phyloP scores from a whole-genome alignment of 2,888 invertebrate genomes.

The Oscheius myriophilus region DNA sequence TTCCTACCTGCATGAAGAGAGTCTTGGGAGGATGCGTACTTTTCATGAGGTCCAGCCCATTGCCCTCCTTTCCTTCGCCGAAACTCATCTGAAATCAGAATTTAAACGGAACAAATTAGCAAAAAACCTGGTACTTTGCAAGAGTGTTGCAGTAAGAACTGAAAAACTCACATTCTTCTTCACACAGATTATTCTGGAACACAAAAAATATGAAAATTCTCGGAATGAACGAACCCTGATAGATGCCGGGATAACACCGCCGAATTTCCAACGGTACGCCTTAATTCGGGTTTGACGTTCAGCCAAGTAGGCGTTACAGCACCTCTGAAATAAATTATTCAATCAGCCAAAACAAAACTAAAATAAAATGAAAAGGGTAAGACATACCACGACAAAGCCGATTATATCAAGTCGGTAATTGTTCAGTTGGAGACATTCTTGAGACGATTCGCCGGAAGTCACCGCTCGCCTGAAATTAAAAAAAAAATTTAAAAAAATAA shows the following conservation, averaged over 20 bases:
- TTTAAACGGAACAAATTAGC: neutral
- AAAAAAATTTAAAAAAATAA: conserved; percentile 2
- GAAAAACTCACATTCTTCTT: conserved; percentile 80
- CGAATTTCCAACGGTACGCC: conserved; percentile 93
- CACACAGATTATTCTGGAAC: conserved; percentile 60
- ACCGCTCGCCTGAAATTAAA: conserved; percentile 33
- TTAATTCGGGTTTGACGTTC: conserved; percentile 84
- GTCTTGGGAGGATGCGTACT: conserved; percentile 78
- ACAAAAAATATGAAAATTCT: conserved; percentile 4
- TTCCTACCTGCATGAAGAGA: conserved; percentile 50
- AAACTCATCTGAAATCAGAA: conserved; percentile 1
- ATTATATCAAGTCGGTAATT: conserved; percentile 19
- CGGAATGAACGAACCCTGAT: conserved; percentile 76
- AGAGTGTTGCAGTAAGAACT: conserved; percentile 79
- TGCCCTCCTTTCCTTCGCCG: neutral
- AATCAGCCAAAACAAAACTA: no score
- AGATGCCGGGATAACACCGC: conserved; percentile 88
- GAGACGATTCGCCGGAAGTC: conserved; percentile 10
- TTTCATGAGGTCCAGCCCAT: conserved; percentile 32
- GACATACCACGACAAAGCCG: conserved; percentile 16
- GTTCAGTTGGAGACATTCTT: conserved; percentile 19
- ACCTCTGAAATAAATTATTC: conserved; percentile 76
- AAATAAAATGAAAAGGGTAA: neutral
- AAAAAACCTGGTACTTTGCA: conserved; percentile 39
- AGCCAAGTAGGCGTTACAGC: conserved; percentile 80